Base-by-base conservation (phyloP, 2,888 invertebrate species). In the Cryptocheilus praepositus region DNA sequence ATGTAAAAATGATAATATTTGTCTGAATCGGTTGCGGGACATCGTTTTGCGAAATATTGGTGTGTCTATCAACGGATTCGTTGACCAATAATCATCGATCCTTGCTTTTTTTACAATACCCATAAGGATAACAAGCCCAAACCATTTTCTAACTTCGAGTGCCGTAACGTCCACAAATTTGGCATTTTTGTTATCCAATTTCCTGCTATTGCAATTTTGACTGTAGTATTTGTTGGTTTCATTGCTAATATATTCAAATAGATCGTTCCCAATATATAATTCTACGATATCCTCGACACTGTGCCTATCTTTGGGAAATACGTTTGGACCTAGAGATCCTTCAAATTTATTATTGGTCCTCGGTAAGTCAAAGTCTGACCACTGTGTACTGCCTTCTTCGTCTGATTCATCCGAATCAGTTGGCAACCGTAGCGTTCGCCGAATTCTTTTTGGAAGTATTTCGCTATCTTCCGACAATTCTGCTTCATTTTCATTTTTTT, bases 361-460 rank as follows among this genome's bases (percentile, higher is more conserved):
- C 57, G 56, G 63, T 63, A 57, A 57, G 57, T 63, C 57, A 16
- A 21, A 0, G n/a, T 63, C 56, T 63, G 51, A 51, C 51, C 63
- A 63, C 36, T 4, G 36, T 36, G 2, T 1, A 36, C 36, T 36
- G 8, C 11, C 8, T 5, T 36, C 36, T 49, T 63, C 57, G 11
- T 63, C 63, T 51, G 51, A 63, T 63, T 63, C 63, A 36, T 63
- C 63, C 36, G 63, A 57, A 63, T 57, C 49, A 62, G n/a, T 62
- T 46, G 49, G 46, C 62, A 62, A 56, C 46, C 25, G 18, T 62
- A 21, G 1, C 54, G 44, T 62, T 55, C 28, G 55, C 49, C 55
- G 56, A 62, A 51, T 63, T 63, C 63, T 49, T 55, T 36, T 46
- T 57, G 28, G 46, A 63, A 28, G 63, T 18, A 51, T 19, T 63